Percentiles rank a stretch among this genome's conserved stretches.
phyloP scores from a whole-genome alignment of 2,113 vertebrate species.

The Okapia johnstoni region DNA sequence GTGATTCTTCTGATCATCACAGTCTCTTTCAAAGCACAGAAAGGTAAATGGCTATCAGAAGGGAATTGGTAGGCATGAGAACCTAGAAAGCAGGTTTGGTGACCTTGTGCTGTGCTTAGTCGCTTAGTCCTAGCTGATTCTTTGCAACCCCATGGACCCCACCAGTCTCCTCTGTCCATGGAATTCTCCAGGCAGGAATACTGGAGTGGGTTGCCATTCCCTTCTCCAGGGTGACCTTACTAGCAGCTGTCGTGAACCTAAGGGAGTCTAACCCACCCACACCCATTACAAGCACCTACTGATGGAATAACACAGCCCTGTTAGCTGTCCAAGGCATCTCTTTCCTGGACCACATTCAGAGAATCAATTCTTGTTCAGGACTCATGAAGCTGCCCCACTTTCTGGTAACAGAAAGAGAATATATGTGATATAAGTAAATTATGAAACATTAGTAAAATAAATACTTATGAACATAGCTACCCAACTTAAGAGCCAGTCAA shows the following conservation, averaged over 20 bases:
- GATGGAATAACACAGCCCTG: background rate
- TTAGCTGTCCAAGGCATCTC: background rate
- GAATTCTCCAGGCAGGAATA: background rate
- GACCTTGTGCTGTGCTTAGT: background rate
- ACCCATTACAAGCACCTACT: background rate
- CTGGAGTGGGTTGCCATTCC: background rate
- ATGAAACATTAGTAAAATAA: background rate
- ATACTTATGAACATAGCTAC: background rate
- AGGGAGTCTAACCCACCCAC: background rate
- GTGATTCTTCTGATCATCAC: background rate
- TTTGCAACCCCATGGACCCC: background rate
- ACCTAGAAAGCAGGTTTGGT: background rate
- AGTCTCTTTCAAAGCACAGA: background rate
- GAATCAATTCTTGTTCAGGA: background rate
- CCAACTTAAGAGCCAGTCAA: background rate
- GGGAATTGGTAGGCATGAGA: background rate
- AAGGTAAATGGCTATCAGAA: background rate
- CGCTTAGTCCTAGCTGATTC: background rate
- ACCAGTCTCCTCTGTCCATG: background rate
- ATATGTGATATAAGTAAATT: background rate
- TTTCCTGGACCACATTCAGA: background rate
- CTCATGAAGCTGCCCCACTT: background rate
- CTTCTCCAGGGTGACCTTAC: background rate
- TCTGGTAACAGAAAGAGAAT: background rate
- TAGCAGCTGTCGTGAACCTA: background rate